A percentile compares a stretch with the other conserved stretches of the same genome.
Evolutionary conservation across 2,113 vertebrate genomes (phyloP).

Genomic region (Rhinoderma darwinii): DNA sequence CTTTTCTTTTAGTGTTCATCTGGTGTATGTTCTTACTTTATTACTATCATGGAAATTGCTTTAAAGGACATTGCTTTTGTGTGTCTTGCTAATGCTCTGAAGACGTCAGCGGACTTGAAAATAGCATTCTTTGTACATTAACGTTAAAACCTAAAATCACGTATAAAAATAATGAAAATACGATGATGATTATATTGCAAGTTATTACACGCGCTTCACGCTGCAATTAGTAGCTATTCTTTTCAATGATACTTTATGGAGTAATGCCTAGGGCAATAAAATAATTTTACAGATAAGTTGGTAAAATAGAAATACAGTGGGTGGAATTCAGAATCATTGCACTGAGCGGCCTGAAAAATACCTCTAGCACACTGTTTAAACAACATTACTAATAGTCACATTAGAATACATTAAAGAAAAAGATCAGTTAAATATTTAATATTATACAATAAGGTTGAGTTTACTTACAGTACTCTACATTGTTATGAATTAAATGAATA

Average conservation of each 20-base stretch:
- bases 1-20: conserved; percentile 22
- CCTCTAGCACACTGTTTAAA: not conserved
- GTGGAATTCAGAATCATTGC: not conserved
- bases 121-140: conserved; percentile 20
- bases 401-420: not conserved
- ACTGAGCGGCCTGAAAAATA: not conserved
- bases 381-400: not conserved
- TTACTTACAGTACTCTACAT: too few species aligned
- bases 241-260: not conserved
- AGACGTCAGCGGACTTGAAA: conserved; percentile 15
- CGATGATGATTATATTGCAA: conserved; percentile 25
- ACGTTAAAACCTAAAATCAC: not conserved
- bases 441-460: too few species aligned
- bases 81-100: conserved; percentile 34
- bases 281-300: not conserved
- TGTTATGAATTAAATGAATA: too few species aligned
- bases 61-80: conserved; percentile 43
- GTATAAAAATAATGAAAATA: conserved; percentile 2
- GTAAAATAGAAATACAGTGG: not conserved
- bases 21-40: conserved; percentile 36
- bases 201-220: not conserved
- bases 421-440: too few species aligned
- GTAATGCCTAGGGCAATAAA: not conserved
- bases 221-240: conserved; percentile 5
- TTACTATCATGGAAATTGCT: conserved; percentile 38